These are phyloP conservation scores for Apogon talboti DNA, from an alignment of 2,797 vertebrate genomes.

Conservation along the genomic window DNA sequence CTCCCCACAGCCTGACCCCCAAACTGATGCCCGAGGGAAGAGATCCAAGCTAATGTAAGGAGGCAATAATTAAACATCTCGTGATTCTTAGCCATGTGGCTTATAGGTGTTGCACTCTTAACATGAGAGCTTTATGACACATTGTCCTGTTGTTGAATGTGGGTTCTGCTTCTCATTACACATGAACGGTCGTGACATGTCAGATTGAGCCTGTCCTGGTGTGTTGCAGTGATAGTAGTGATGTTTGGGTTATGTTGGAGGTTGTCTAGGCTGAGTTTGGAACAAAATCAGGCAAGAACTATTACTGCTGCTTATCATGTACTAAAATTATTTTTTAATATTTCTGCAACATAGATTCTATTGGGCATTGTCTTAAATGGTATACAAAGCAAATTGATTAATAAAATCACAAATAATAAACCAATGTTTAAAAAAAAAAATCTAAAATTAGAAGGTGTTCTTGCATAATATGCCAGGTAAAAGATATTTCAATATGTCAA, in stretches of 20 bases:
- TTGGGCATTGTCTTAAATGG: neutral
- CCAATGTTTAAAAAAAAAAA: neutral
- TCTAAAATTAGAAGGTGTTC: neutral
- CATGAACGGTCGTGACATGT: conserved; percentile 66
- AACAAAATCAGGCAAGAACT: conserved; percentile 24
- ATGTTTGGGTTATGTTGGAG: conserved; percentile 34
- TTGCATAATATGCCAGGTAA: neutral
- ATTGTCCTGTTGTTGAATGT: conserved; percentile 72
- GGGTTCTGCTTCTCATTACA: conserved; percentile 64
- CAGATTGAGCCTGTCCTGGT: conserved; percentile 45
- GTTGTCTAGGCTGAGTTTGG: conserved; percentile 27
- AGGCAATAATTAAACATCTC: conserved; percentile 82
- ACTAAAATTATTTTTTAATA: neutral
- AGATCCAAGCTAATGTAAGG: conserved; percentile 75
- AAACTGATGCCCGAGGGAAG: conserved; percentile 55
- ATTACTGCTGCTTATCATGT: conserved; percentile 15
- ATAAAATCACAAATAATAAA: neutral
- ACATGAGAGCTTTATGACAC: conserved; percentile 80
- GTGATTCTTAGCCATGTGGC: conserved; percentile 66
- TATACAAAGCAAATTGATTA: no score
- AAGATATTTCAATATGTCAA: conserved; percentile 2
- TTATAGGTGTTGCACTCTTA: conserved; percentile 76
- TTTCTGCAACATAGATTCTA: neutral
- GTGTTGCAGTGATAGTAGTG: conserved; percentile 33
- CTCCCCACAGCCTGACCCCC: conserved; percentile 39